These are phyloP conservation scores for Lasius platythorax DNA, from an alignment of 2,888 invertebrate species.

Conservation along the genomic window DNA sequence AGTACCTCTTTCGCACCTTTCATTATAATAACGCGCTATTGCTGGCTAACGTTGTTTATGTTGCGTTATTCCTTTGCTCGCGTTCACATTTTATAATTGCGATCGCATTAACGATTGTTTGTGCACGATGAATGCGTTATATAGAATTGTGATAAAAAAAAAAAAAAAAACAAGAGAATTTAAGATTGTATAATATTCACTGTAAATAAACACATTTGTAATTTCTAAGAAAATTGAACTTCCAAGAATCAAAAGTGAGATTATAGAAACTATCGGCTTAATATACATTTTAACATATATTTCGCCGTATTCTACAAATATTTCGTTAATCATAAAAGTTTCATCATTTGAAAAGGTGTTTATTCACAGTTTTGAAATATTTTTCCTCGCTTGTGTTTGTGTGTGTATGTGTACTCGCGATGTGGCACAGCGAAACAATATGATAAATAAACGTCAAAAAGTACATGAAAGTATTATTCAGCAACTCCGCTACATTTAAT, in stretches of 20 bases:
- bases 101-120: neutral
- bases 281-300: neutral
- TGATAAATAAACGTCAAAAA: constrained; percentile 52
- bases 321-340: constrained; percentile 40
- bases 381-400: constrained; percentile 18
- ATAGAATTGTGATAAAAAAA: neutral
- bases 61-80: neutral
- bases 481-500: constrained; percentile 47
- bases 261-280: neutral
- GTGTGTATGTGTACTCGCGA: constrained; percentile 3
- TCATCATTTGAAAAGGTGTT: constrained; percentile 34
- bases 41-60: constrained; percentile 37
- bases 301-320: constrained; percentile 10
- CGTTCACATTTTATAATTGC: constrained; percentile 28
- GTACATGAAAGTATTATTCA: constrained; percentile 48
- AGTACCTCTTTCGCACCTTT: constrained; percentile 30
- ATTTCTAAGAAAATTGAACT: neutral
- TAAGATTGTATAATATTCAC: too few species aligned
- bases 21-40: constrained; percentile 39
- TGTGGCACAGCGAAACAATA: constrained; percentile 35
- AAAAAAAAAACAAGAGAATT: neutral
- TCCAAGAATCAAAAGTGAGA: neutral
- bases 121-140: neutral
- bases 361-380: constrained; percentile 40
- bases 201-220: neutral